Evolutionary conservation across 2,113 vertebrate genomes (phyloP), one percentile per base, ranked within the genome.

Genomic region (Chroicocephalus ridibundus): DNA sequence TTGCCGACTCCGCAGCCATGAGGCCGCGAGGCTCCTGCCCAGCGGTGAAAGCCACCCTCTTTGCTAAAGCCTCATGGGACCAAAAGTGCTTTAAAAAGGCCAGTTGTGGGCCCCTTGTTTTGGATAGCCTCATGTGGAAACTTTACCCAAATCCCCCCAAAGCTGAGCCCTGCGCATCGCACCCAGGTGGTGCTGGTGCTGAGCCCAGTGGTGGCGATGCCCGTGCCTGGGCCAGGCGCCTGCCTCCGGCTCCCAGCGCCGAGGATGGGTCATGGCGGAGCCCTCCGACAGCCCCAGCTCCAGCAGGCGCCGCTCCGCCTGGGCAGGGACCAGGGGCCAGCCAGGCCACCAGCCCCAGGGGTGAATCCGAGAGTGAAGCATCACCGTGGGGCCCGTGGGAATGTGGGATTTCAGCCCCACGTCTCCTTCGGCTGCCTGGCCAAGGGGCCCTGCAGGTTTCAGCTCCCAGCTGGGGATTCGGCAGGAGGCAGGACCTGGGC

Each of bases 341-440:
- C 57, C 18, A 34, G 36, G 17, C 3, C 22, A 27, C 44, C 70
- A 57, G 47, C 27, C 20, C 18, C 55, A 65, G 74, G 15, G 84
- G 42, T 8, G 16, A 82, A 51, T 15, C 47, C 14, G 11, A 27
- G 70, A 61, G 25, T 2, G 13, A 61, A 71, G 14, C 13, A 21
- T 13, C 62, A 61, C 51, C 0, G 0, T 31, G 31, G 40, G 29
- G 36, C 44, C 29, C 3, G 4, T 6, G 22, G 21, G 32, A 70
- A 81, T 1, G 7, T 0, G 1, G 25, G n/a, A 36, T 55, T 68
- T 46, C n/a, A 71, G 44, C 52, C 66, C n/a, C 47, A 20, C 9
- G 0, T 31, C 27, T 68, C 66, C 15, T 44, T 29, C 0, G 0
- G 49, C 24, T 7, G 9, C 24, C 44, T 5, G 0, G 66, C 51